Conservation (phyloP, 64 coral and sea anemone species). For the Montipora efflorescens region DNA sequence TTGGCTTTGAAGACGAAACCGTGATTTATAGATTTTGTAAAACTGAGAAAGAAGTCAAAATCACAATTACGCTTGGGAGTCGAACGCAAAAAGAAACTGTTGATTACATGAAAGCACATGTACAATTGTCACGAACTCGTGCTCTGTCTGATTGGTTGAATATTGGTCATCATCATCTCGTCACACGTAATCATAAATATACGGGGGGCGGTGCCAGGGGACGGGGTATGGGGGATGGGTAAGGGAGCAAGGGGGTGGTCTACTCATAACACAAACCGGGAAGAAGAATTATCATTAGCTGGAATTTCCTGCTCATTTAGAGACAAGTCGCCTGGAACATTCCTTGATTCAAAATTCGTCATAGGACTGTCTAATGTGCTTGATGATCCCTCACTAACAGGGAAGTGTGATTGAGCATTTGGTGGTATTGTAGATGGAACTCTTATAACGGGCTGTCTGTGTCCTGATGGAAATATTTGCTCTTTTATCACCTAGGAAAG, state of each 20-base stretch:
- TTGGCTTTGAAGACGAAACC: too few species aligned
- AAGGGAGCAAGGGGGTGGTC: background rate
- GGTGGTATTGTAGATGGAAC: background rate
- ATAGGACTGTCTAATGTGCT: background rate
- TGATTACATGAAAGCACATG: too few species aligned
- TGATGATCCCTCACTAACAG: background rate
- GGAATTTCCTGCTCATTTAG: background rate
- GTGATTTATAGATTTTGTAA: too few species aligned
- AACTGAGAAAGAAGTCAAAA: too few species aligned
- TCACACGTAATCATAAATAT: too few species aligned
- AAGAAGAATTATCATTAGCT: background rate
- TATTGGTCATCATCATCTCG: too few species aligned
- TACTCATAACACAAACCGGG: background rate
- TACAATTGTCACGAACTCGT: too few species aligned
- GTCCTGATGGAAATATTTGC: background rate
- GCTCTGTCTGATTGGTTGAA: too few species aligned
- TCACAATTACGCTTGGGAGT: too few species aligned
- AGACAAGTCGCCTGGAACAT: background rate
- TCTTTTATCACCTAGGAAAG: conserved; percentile 10
- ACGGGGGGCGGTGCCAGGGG: background rate
- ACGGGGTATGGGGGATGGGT: background rate
- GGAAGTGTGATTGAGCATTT: background rate
- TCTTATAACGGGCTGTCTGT: background rate
- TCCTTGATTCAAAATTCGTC: background rate
- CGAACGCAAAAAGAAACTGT: too few species aligned